Evolutionary conservation across 2,113 vertebrate species (phyloP).

Genomic region (Ardeotis arabs): DNA sequence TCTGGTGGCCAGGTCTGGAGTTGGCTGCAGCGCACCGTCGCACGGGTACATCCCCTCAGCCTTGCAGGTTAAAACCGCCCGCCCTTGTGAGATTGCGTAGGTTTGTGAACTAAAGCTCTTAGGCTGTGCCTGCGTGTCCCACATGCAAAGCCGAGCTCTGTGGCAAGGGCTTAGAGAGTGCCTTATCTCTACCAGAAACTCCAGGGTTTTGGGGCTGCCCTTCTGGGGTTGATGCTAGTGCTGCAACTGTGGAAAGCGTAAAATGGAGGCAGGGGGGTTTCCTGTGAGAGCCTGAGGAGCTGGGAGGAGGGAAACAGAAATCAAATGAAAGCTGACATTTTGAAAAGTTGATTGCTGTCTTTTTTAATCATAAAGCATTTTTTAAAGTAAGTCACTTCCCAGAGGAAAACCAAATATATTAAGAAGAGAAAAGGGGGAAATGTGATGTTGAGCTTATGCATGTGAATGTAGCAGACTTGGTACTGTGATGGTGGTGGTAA

Average conservation of each 20-base stretch:
- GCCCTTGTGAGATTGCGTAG: neutral
- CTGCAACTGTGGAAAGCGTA: neutral
- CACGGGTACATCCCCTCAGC: neutral
- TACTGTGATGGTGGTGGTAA: neutral
- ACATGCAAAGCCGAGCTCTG: neutral
- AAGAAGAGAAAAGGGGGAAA: neutral
- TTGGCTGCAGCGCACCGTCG: fast-evolving
- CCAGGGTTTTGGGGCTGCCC: neutral
- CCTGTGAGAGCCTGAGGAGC: neutral
- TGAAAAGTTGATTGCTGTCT: constrained; percentile 7
- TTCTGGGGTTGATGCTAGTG: neutral
- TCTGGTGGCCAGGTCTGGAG: neutral
- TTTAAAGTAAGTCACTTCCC: constrained; percentile 12
- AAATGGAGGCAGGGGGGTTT: neutral
- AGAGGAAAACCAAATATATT: constrained; percentile 26
- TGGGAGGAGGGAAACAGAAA: neutral
- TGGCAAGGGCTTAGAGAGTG: neutral
- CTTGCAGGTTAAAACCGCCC: neutral
- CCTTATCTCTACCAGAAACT: neutral
- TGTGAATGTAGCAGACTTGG: neutral
- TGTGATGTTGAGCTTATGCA: neutral
- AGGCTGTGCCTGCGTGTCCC: neutral
- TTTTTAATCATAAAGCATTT: constrained; percentile 33
- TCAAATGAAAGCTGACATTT: constrained; percentile 16
- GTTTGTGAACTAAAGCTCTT: neutral